Conservation (phyloP, 2,888 invertebrate genomes). For the Hymenopus coronatus region DNA sequence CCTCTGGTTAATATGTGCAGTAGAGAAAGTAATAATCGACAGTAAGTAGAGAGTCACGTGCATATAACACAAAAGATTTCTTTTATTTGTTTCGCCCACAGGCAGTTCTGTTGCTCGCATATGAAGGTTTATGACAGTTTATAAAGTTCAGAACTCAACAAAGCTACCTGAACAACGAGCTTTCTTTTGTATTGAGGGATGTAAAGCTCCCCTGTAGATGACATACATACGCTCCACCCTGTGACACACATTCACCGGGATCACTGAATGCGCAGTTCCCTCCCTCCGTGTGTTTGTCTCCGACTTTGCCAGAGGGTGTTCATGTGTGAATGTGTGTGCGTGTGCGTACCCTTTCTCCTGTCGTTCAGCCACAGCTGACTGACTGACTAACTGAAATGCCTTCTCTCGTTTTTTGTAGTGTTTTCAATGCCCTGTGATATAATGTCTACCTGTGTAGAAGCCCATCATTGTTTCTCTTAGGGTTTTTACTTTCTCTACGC, state of each 20-base stretch:
- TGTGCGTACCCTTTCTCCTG: not conserved
- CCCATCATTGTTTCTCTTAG: not conserved
- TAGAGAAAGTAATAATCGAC: no score
- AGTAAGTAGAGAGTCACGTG: no score
- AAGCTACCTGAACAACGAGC: not conserved
- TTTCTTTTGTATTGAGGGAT: not conserved
- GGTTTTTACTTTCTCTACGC: no score
- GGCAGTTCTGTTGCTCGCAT: no score
- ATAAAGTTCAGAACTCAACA: not conserved
- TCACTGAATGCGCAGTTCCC: not conserved
- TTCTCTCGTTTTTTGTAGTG: not conserved
- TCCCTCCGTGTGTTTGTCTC: not conserved
- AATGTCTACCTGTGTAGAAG: not conserved
- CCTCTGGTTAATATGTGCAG: no score
- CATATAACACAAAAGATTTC: no score
- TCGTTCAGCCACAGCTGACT: conserved; percentile 15
- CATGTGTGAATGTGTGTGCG: conserved; percentile 21
- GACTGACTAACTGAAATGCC: not conserved
- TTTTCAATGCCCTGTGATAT: not conserved
- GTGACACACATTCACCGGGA: not conserved
- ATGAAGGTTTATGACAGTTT: no score
- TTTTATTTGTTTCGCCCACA: no score
- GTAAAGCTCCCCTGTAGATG: not conserved
- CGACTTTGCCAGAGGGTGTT: conserved; percentile 22
- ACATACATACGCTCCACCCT: not conserved